A percentile compares a stretch with the other conserved stretches of the same genome.
Evolutionary conservation across 2,888 invertebrate species (phyloP).

Genomic region (Hipparchia sbordonii): DNA sequence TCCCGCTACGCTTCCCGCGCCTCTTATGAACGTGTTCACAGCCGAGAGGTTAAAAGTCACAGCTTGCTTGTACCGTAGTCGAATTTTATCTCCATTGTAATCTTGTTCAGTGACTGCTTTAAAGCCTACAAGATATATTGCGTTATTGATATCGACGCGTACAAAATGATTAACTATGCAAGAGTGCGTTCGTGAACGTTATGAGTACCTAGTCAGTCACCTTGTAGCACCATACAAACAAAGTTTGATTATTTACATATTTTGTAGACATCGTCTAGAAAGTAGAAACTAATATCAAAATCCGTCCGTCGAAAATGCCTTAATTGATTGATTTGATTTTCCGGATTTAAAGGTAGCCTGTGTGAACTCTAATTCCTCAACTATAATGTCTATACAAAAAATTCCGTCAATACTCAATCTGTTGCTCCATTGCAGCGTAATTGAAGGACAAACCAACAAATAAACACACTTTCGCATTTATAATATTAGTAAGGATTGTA

Average conservation of each 20-base stretch:
- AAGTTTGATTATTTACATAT: too few species aligned
- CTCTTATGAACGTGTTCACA: constrained; percentile 24
- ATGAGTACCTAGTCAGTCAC: background rate
- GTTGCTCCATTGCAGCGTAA: background rate
- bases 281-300: too few species aligned
- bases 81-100: constrained; percentile 63
- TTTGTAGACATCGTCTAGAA: too few species aligned
- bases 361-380: too few species aligned
- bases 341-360: too few species aligned
- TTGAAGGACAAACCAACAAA: background rate
- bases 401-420: too few species aligned
- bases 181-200: constrained; percentile 21
- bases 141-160: constrained; percentile 51
- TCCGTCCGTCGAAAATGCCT: too few species aligned
- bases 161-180: constrained; percentile 46
- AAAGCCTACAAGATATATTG: constrained; percentile 55
- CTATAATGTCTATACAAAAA: too few species aligned
- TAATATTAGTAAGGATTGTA: too few species aligned
- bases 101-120: constrained; percentile 54
- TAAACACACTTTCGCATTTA: background rate
- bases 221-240: too few species aligned
- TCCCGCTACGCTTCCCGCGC: constrained; percentile 4
- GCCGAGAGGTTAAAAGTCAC: constrained; percentile 50
- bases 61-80: constrained; percentile 46
- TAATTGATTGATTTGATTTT: too few species aligned